Evolutionary conservation across 1,140 invertebrate genomes (phyloP).

Genomic region (Drosophila sp.): DNA sequence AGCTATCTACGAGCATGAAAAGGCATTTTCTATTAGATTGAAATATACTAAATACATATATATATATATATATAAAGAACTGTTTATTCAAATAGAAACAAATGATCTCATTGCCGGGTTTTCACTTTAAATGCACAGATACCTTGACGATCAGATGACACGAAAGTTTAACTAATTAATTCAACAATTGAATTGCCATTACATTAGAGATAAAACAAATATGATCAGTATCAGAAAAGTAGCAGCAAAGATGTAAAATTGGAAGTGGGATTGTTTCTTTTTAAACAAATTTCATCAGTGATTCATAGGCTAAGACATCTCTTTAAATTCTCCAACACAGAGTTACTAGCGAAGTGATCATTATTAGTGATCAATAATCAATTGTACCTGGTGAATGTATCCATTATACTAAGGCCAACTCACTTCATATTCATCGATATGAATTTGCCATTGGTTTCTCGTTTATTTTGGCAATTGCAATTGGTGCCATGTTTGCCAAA

Average conservation of each 20-base stretch:
- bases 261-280: neutral
- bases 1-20: constrained; percentile 43
- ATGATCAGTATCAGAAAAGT: neutral
- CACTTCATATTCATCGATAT: constrained; percentile 54
- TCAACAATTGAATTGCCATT: constrained; percentile 16
- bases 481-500: constrained; percentile 55
- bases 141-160: constrained; percentile 10
- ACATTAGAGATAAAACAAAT: neutral
- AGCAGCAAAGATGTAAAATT: neutral
- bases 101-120: constrained; percentile 54
- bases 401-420: neutral
- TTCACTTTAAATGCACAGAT: constrained; percentile 17
- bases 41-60: neutral
- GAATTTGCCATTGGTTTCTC: constrained; percentile 50
- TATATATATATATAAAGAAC: neutral
- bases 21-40: constrained; percentile 25
- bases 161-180: constrained; percentile 14
- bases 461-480: constrained; percentile 52
- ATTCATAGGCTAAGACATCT: too few species aligned
- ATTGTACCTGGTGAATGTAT: neutral
- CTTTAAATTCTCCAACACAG: too few species aligned
- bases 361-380: neutral
- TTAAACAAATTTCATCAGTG: too few species aligned
- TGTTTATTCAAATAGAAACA: constrained; percentile 18
- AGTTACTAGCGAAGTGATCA: too few species aligned